Percentiles rank a stretch among this genome's conserved stretches.
Conservation (phyloP, 2,888 invertebrate genomes). For the Deilephila porcellus region DNA sequence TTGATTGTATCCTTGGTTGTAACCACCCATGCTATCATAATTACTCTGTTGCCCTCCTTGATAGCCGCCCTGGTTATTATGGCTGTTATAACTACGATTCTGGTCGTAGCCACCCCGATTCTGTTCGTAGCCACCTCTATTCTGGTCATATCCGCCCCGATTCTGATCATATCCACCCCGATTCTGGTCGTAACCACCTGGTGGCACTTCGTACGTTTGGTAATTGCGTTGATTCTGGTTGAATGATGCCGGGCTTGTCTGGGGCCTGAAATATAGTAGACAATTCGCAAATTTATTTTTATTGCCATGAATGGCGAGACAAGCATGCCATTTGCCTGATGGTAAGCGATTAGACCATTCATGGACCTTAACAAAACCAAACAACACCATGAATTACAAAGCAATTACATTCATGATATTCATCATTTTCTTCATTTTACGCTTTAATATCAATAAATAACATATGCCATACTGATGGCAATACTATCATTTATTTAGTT, state of each 20-base stretch:
- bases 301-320: too few relatives aligned
- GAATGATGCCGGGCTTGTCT: slow-evolving; percentile 55
- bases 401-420: too few relatives aligned
- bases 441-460: too few relatives aligned
- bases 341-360: too few relatives aligned
- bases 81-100: slow-evolving; percentile 42
- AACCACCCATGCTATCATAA: slow-evolving; percentile 48
- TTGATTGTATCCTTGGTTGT: slow-evolving; percentile 38
- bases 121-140: slow-evolving; percentile 42
- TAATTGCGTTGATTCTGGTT: slow-evolving; percentile 58
- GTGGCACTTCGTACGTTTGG: slow-evolving; percentile 71
- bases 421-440: too few relatives aligned
- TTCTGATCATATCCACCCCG: slow-evolving; percentile 45
- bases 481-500: too few relatives aligned
- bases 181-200: slow-evolving; percentile 62
- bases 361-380: too few relatives aligned
- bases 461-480: too few relatives aligned
- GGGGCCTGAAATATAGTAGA: slow-evolving; percentile 54
- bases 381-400: too few relatives aligned
- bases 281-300: too few relatives aligned
- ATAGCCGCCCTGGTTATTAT: slow-evolving; percentile 39
- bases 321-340: too few relatives aligned
- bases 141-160: slow-evolving; percentile 47
- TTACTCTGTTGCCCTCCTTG: slow-evolving; percentile 32
- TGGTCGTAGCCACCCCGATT: slow-evolving; percentile 39